These are phyloP conservation scores for Junonia oenone DNA, from an alignment of 2,888 invertebrate species.

Conservation along the genomic window DNA sequence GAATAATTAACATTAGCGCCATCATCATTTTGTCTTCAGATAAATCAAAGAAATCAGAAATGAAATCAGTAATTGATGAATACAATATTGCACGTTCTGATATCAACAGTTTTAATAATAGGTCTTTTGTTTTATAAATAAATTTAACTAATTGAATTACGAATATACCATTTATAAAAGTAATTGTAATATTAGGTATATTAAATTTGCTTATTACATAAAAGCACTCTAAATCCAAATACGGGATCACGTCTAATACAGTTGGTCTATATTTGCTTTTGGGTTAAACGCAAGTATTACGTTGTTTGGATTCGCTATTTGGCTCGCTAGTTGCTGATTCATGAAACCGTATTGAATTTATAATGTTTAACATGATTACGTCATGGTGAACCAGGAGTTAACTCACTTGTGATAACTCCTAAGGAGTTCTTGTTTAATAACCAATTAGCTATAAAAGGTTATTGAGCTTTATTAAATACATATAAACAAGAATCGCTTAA, in stretches of 20 bases:
- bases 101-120: too few species aligned
- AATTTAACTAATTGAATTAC: too few species aligned
- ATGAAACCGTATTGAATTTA: conserved; percentile 24
- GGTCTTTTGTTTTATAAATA: too few species aligned
- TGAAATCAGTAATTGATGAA: too few species aligned
- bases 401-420: background rate
- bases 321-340: conserved; percentile 21
- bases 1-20: too few species aligned
- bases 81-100: too few species aligned
- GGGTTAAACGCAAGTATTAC: conserved; percentile 22
- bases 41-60: too few species aligned
- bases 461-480: too few species aligned
- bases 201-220: background rate
- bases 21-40: too few species aligned
- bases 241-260: conserved; percentile 10
- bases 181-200: too few species aligned
- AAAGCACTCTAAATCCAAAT: conserved; percentile 6
- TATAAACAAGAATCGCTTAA: too few species aligned
- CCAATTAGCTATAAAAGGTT: background rate
- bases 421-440: background rate
- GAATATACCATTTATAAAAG: too few species aligned
- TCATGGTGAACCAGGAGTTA: conserved; percentile 9
- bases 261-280: conserved; percentile 20
- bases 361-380: conserved; percentile 37
- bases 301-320: conserved; percentile 22